Base-by-base conservation (phyloP, 1,140 invertebrate species). In the Batillaria attramentaria region DNA sequence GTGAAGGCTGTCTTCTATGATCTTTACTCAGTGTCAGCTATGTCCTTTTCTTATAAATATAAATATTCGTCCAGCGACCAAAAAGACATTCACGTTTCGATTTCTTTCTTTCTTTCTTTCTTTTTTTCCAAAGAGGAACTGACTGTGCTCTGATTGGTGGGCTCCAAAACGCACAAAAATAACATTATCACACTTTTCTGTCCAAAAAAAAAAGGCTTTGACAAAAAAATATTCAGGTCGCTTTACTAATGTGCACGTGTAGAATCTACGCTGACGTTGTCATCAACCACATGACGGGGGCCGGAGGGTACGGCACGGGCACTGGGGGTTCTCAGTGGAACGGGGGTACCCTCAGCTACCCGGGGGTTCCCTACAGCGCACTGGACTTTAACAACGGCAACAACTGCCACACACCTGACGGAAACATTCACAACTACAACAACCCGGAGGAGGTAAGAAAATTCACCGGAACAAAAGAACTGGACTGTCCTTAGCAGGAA, bases 221-320 rank as follows among this genome's bases (percentile, higher is more conserved):
- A 50, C 24, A 50, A 13, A 13, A 50, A 10, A 50, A 13, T 50
- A 10, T 50, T 24, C 46, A 50, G 39, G 16, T 33, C 6, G 16
- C 69, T 8, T 33, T 13, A 37, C 6, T 72, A 31, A 24, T 13
- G n/a, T 42, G n/a, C 0, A 10, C 10, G 5, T 39, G 1, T 35
- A 60, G 50, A 60, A 60, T 74, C 31, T 74, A 39, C 46, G 18
- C 72, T 0, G 72, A 60, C 20, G 50, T 57, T 28, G 46, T 60
- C 41, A 91, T 97, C 41, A 98, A 98, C 87, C 96, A 98, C 89
- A 98, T 98, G 96, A 94, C 94, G 13, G 95, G 93, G 28, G 89
- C 85, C 33, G 89, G 82, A 24, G 84, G 85, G 28, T 87, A 90
- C 18, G 89, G 92, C 10, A 78, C 79, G 8, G 86, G 90, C 16